Conservation (phyloP, 1,140 invertebrate genomes). For the Globodera ellingtonae region DNA sequence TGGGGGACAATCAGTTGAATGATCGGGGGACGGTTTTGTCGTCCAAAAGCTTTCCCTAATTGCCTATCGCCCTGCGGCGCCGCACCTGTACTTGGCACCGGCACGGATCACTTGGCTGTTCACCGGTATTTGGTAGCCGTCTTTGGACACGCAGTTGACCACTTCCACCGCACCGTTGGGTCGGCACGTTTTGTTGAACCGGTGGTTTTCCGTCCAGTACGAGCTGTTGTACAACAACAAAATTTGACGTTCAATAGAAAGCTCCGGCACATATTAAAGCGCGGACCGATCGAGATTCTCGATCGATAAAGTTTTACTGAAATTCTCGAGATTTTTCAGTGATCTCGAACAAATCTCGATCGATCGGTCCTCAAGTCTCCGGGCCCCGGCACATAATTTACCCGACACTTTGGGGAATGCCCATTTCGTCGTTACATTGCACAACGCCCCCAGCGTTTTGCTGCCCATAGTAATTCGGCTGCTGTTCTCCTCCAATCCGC, state of each 20-base stretch:
- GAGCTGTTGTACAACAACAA: conserved; percentile 30
- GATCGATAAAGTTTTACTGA: no score
- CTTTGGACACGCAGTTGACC: conserved; percentile 55
- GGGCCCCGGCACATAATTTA: background rate
- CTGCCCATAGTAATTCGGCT: conserved; percentile 11
- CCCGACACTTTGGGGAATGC: background rate
- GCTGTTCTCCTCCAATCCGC: background rate
- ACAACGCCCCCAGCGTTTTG: background rate
- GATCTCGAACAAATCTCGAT: no score
- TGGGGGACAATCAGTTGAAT: background rate
- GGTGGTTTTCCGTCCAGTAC: conserved; percentile 55
- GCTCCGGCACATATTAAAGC: no score
- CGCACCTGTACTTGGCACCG: conserved; percentile 18
- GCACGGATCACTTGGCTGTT: conserved; percentile 22
- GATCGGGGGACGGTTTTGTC: background rate
- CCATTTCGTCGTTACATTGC: conserved; percentile 7
- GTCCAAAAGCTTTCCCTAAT: conserved; percentile 10
- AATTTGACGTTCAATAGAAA: no score
- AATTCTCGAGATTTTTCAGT: no score
- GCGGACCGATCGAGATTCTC: no score
- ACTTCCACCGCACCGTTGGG: conserved; percentile 50
- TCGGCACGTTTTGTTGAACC: conserved; percentile 55
- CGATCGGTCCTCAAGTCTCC: conserved; percentile 28
- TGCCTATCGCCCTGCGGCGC: background rate
- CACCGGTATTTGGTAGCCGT: conserved; percentile 39